Percentiles rank a stretch among this genome's conserved stretches.
Conservation (phyloP, 1,140 invertebrate species). For the Tyrophagus putrescentiae region DNA sequence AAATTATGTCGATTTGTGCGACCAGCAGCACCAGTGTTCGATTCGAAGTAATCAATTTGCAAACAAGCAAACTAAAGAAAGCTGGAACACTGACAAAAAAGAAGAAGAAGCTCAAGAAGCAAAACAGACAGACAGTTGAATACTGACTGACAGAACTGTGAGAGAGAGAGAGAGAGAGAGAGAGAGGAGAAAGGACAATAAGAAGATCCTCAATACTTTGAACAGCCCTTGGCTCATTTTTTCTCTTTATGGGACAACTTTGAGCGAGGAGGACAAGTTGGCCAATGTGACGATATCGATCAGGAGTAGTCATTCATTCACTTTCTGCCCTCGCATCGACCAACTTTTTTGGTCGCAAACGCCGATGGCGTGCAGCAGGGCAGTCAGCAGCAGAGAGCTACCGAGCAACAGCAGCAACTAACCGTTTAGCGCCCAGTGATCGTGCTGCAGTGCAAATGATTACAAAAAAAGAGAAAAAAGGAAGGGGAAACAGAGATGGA, state of each 20-base stretch:
- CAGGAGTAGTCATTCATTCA: neutral
- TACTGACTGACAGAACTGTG: conserved; percentile 14
- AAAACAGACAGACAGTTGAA: conserved; percentile 9
- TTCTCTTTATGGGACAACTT: no score
- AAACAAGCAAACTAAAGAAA: neutral
- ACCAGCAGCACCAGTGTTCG: neutral
- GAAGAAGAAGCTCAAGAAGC: neutral
- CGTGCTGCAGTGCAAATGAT: no score
- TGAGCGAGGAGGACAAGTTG: neutral
- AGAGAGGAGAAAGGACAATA: conserved; percentile 13
- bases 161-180: conserved; percentile 18
- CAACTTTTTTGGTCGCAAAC: neutral
- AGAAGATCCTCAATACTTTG: no score
- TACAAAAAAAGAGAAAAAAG: no score
- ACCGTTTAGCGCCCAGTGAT: no score
- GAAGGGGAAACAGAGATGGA: no score
- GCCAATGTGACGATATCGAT: neutral
- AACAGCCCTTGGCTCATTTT: no score
- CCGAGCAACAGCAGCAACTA: no score
- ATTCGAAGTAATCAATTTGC: conserved; percentile 8
- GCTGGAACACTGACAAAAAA: neutral
- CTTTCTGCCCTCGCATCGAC: neutral
- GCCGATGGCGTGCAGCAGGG: no score
- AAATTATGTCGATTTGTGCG: neutral
- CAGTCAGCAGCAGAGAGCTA: no score